Evolutionary conservation across 2,888 invertebrate genomes (phyloP).

Genomic region (Polymixis lichenea): DNA sequence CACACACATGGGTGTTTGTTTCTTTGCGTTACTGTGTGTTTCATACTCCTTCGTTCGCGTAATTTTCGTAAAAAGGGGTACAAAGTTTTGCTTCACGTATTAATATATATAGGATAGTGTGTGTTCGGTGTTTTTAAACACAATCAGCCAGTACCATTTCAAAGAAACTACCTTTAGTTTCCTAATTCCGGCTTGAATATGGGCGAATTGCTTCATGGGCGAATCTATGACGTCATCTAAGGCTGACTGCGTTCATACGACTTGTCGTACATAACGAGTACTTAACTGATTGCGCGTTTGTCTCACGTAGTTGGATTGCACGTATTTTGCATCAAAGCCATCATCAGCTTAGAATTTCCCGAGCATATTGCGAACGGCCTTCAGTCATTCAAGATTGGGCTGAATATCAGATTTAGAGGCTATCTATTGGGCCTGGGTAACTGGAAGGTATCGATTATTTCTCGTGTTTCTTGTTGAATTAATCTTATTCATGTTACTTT

Average conservation of each 20-base stretch:
- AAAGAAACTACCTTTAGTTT: no score
- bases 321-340: slow-evolving; percentile 38
- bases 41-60: no score
- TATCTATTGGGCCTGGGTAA: not conserved
- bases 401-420: slow-evolving; percentile 14
- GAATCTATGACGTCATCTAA: slow-evolving; percentile 35
- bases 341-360: slow-evolving; percentile 18
- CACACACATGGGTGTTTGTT: no score
- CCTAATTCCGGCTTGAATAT: slow-evolving; percentile 8
- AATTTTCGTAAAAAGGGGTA: no score
- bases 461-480: not conserved
- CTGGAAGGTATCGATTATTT: no score
- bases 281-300: slow-evolving; percentile 59
- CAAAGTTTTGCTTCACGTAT: no score
- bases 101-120: not conserved
- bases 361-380: slow-evolving; percentile 5
- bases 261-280: slow-evolving; percentile 47
- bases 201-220: slow-evolving; percentile 4
- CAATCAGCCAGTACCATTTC: no score
- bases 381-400: not conserved
- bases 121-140: not conserved
- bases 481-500: not conserved
- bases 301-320: slow-evolving; percentile 48
- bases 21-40: no score
- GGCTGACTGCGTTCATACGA: slow-evolving; percentile 30